These are phyloP conservation scores for Hermaeophaga mercurialis DNA, from an alignment of 2,888 invertebrate genomes.

Conservation along the genomic window DNA sequence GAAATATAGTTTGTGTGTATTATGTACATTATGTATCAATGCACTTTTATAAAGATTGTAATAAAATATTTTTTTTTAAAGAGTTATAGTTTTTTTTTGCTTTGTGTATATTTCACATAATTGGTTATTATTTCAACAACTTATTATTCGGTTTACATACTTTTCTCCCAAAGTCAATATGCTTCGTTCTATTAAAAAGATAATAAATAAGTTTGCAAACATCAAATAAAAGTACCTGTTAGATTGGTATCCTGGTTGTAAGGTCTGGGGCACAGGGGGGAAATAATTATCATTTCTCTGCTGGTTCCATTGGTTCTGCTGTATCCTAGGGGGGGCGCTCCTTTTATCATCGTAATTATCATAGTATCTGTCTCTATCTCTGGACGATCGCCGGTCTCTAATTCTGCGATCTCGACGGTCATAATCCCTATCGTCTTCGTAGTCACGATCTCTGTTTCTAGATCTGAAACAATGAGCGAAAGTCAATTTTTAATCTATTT, in stretches of 20 bases:
- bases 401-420: conserved; percentile 45
- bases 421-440: conserved; percentile 46
- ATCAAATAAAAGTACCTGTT: conserved; percentile 45
- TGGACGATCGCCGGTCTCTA: conserved; percentile 30
- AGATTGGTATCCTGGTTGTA: conserved; percentile 40
- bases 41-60: too few species aligned
- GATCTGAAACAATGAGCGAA: conserved; percentile 44
- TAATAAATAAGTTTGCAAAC: conserved; percentile 26
- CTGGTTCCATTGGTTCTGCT: conserved; percentile 34
- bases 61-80: too few species aligned
- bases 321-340: conserved; percentile 13
- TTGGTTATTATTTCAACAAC: too few species aligned
- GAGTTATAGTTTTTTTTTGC: too few species aligned
- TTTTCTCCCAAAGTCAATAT: neutral
- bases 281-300: conserved; percentile 40
- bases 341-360: conserved; percentile 36
- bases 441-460: conserved; percentile 43
- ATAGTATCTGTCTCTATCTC: conserved; percentile 36
- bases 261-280: conserved; percentile 41
- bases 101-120: too few species aligned
- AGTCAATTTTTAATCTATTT: too few species aligned
- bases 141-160: conserved; percentile 9
- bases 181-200: conserved; percentile 1
- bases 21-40: too few species aligned
- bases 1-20: too few species aligned